Base-by-base conservation (phyloP, 2,113 vertebrate species). In the Noturus placidus region DNA sequence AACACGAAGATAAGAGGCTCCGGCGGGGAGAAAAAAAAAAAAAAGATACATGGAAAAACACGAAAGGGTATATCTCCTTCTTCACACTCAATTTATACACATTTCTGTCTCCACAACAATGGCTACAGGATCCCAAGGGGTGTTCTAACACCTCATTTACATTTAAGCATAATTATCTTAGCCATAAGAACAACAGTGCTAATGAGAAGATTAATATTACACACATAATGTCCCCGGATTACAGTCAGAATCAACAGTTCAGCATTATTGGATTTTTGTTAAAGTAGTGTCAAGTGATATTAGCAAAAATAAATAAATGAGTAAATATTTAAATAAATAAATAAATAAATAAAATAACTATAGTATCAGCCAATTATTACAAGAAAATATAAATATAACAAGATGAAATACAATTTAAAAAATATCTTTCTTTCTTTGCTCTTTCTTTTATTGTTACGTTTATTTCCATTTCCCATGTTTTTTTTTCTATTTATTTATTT, bases 141-240 rank as follows among this genome's bases (percentile, higher is more conserved):
- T 46, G 42, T 56, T 80, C 25, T 59, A 22, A 38, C 78, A 35
- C 54, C 54, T 57, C 19, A 80, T 80, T 80, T 80, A 59, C 78
- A 80, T 80, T 35, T 35, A 4, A 0, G 10, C 54, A 57, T 80
- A 80, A 80, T 80, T 59, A 57, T 57, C 54, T 33, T 35, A 56
- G n/a, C 17, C 52, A 33, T 80, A 57, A 80, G 52, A 80, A 35
- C 78, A 57, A 80, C 54, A 80, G 52, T 57, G 78, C 19, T 80
- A 57, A 57, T 80, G n/a, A 33, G 77, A 33, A 54, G 52, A 80
- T 80, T 35, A 35, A 80, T 80, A 35, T 80, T 59, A 59, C 30
- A 59, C 30, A 57, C 19, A 80, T 80, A 11, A 46, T 2, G 50
- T 9, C 52, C 27, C n/a, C 14, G 20, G 50, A 76, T 76, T 50